Evolutionary conservation across 2,888 invertebrate genomes (phyloP), one percentile per base, ranked within the genome.

Genomic region (Deroplatys truncata): DNA sequence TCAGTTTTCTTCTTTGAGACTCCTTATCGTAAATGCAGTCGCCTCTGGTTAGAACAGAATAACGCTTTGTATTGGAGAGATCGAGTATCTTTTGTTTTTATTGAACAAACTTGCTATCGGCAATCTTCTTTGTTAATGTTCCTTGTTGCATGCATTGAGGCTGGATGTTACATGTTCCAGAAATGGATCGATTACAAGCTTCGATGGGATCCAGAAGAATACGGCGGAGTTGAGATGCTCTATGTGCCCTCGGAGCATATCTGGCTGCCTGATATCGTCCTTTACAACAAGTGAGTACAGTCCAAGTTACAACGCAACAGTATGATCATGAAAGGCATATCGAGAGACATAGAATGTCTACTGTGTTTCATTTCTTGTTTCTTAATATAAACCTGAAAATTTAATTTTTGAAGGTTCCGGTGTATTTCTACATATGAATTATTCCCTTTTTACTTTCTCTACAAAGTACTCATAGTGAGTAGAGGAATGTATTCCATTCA

Each of bases 211-310:
- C 98, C 98, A 0, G 96, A 96, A 89, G 98, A 98, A 92, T 98
- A 98, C 92, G 98, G 98, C 0, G 98, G 98, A 0, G 96, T 98
- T 0, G 97, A 98, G 93, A 97, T 97, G 96, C 94, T 98, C 87
- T 98, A 98, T 92, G 98, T 99, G 28, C 99, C 99, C 0, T 98
- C 99, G 0, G 98, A 99, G 93, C 98, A 98, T 92, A 98, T 99
- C 92, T 99, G 99, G 99, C 94, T 98, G 43, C 99, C 99, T 0
- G 99, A 99, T 92, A 98, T 99, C 91, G 98, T 98, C n/a, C 90
- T 90, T 0, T 90, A 89, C 83, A 98, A 98, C 92, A 98, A 98
- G 95, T 98, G 96, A 96, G 94, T 93, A 43, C n/a, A 25, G 15
- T 16, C 84, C 20, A 82, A 31, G 20, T 31, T 25, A 56, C 15